phyloP scores from a whole-genome alignment of 2,797 vertebrate species.

The Hydrolagus colliei region DNA sequence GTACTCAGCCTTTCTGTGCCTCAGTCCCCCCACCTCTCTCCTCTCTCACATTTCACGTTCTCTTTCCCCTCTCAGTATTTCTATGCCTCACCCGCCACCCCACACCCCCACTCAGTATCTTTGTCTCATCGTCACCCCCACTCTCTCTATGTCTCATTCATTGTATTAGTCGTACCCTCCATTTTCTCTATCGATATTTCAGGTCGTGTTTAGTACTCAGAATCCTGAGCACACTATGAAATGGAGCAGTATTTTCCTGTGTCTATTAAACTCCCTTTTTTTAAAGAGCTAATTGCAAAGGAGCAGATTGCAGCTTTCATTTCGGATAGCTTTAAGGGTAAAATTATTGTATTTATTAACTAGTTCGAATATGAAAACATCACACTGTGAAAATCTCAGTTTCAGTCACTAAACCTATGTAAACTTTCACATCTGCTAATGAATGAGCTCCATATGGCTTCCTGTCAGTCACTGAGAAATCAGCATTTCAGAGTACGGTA shows the following conservation, averaged over 20 bases:
- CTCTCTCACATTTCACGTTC: no score
- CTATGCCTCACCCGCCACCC: no score
- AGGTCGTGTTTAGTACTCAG: background rate
- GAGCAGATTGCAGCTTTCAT: background rate
- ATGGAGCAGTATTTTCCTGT: background rate
- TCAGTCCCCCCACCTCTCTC: no score
- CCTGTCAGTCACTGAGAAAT: slow-evolving; percentile 15
- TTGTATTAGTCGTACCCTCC: no score
- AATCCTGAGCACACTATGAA: background rate
- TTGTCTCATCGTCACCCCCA: no score
- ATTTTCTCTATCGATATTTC: background rate
- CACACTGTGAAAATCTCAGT: background rate
- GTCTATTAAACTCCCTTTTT: background rate
- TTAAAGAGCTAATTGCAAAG: background rate
- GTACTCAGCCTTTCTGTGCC: no score
- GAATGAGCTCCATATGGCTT: slow-evolving; percentile 14
- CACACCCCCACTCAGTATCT: no score
- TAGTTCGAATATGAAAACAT: background rate
- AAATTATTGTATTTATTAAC: background rate
- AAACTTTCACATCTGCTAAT: slow-evolving; percentile 30
- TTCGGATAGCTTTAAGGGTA: background rate
- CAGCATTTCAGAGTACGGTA: slow-evolving; percentile 22
- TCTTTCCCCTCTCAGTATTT: no score
- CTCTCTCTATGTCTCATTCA: no score
- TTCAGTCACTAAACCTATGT: slow-evolving; percentile 7